These are phyloP conservation scores for Craseonycteris thonglongyai DNA, from an alignment of 2,113 vertebrate genomes.

Conservation along the genomic window DNA sequence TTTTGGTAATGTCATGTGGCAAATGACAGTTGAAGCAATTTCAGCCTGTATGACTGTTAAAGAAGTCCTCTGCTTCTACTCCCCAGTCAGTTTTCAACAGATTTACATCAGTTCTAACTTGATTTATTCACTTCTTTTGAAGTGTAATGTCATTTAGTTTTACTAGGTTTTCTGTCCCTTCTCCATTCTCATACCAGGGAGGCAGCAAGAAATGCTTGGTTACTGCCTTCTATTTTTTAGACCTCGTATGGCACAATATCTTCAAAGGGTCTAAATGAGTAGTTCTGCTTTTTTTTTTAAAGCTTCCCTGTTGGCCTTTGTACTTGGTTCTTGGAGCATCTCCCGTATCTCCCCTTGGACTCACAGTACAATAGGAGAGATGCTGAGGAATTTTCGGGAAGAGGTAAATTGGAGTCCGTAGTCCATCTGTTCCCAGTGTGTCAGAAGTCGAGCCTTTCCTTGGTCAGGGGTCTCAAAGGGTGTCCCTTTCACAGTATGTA, in stretches of 20 bases:
- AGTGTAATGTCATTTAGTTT: constrained; percentile 49
- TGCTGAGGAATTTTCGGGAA: constrained; percentile 93
- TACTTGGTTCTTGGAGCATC: background rate
- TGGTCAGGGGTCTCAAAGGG: constrained; percentile 95
- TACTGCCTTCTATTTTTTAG: constrained; percentile 17
- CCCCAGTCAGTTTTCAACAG: background rate
- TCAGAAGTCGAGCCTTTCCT: constrained; percentile 91
- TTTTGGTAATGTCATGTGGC: background rate
- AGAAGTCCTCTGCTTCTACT: constrained; percentile 17
- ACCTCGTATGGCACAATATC: background rate
- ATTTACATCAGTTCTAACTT: constrained; percentile 12
- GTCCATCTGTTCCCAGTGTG: constrained; percentile 97
- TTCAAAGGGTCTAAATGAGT: background rate
- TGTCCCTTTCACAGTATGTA: constrained; percentile 94
- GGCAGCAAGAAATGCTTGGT: background rate
- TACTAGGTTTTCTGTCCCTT: constrained; percentile 7
- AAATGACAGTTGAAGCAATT: constrained; percentile 26
- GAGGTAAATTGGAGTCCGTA: constrained; percentile 93
- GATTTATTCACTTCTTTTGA: constrained; percentile 34
- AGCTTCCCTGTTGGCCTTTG: background rate
- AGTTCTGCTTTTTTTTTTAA: background rate
- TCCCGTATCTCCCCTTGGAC: constrained; percentile 49
- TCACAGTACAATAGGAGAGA: constrained; percentile 93
- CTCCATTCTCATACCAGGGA: background rate
- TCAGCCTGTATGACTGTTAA: background rate